Base-by-base conservation (phyloP, 2,113 vertebrate genomes). In the Pitta sordida region DNA sequence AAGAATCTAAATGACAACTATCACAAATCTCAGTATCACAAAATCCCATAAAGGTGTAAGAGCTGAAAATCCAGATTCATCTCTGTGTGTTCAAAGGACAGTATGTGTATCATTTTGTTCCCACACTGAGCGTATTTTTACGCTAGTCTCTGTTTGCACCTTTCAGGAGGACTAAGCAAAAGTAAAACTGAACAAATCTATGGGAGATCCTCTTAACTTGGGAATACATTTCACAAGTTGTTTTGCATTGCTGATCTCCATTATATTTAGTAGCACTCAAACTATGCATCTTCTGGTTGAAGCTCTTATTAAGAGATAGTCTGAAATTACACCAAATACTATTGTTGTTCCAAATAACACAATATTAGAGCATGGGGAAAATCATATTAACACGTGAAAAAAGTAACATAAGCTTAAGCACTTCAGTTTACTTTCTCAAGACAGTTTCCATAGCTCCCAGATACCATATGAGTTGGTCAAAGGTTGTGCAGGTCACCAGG, bases 391-490 rank as follows among this genome's bases (percentile, higher is more conserved):
- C 13, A 39, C 6, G 9, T 8, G 21, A 82, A 82, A 64, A 48
- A 70, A 86, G 27, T 41, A 59, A 56, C 3, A 36, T 18, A 69
- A 48, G 53, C 62, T 90, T 59, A 98, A 96, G 96, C 93, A 75
- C 98, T 86, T 46, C 95, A 96, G 37, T 96, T 95, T 80, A 97
- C 96, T 91, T 98, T 98, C 75, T 98, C 97, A 64, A 96, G 92
- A 97, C 95, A 9, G 96, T 97, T 67, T 97, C 96, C 74, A 98
- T 91, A 78, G 97, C 97, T 32, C 52, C 55, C 53, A 93, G 97
- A 43, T 97, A 97, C 96, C 97, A 98, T 2, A 89, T 93, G 95
- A 65, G 98, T 97, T 96, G 98, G 80, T 97, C 74, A 65, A 97
- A 96, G 43, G 96, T 85, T 14, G 95, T 97, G 65, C 97, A 97